Evolutionary conservation across 1,140 invertebrate species (phyloP).

Genomic region (Popillia japonica): DNA sequence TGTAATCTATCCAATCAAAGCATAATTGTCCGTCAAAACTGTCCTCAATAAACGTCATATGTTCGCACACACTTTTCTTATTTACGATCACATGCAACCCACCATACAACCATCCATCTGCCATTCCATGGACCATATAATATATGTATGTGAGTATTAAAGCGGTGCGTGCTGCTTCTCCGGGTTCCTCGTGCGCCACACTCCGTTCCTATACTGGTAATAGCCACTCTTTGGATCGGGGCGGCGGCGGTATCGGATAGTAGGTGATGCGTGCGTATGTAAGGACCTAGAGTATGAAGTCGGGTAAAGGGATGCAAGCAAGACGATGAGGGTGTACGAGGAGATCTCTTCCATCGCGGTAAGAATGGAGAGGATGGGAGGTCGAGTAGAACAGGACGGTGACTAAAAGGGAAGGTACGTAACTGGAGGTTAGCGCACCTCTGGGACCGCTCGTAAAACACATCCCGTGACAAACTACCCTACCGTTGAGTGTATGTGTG

Average conservation of each 20-base stretch:
- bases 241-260: slow-evolving; percentile 4
- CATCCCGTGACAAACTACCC: slow-evolving; percentile 58
- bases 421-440: slow-evolving; percentile 59
- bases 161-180: not conserved
- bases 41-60: slow-evolving; percentile 21
- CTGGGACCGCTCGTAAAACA: slow-evolving; percentile 60
- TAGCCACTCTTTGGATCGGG: slow-evolving; percentile 1
- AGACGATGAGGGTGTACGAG: slow-evolving; percentile 16
- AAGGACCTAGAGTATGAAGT: not conserved
- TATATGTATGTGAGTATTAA: slow-evolving; percentile 32
- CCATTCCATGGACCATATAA: slow-evolving; percentile 12
- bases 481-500: slow-evolving; percentile 31
- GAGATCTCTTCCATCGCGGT: slow-evolving; percentile 1
- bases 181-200: not conserved
- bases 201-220: slow-evolving; percentile 8
- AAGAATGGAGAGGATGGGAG: slow-evolving; percentile 35
- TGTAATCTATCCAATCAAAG: not conserved
- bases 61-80: slow-evolving; percentile 30
- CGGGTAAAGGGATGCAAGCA: slow-evolving; percentile 10
- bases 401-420: slow-evolving; percentile 59
- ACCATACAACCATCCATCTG: slow-evolving; percentile 25
- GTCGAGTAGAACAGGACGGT: slow-evolving; percentile 41
- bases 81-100: slow-evolving; percentile 22
- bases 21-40: slow-evolving; percentile 17
- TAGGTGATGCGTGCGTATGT: not conserved